Evolutionary conservation across 2,888 invertebrate species (phyloP).

Genomic region (Protula sp.): DNA sequence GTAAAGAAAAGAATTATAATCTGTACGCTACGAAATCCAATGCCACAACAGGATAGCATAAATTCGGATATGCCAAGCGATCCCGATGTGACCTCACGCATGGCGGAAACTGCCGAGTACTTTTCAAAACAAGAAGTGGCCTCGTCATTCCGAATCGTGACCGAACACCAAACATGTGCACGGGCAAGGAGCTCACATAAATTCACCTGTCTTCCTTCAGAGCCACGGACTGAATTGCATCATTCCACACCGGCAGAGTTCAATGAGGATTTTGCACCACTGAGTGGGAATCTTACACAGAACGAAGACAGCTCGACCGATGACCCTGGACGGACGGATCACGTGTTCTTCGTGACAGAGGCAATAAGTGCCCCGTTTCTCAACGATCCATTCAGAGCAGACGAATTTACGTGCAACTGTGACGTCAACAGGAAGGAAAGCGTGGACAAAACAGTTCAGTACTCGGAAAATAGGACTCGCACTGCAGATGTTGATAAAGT

Average conservation of each 20-base stretch:
- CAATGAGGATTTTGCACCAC: too few relatives aligned
- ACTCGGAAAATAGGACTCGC: too few relatives aligned
- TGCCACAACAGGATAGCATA: constrained; percentile 31
- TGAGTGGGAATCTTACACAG: not conserved
- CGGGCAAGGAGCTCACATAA: not conserved
- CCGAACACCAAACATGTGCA: constrained; percentile 3
- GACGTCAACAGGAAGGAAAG: too few relatives aligned
- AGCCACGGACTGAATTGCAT: not conserved
- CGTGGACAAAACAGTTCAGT: too few relatives aligned
- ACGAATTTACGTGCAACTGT: not conserved
- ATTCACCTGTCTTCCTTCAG: not conserved
- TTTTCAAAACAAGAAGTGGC: not conserved
- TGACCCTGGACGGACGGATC: not conserved
- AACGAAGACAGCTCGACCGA: not conserved
- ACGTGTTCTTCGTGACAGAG: constrained; percentile 18
- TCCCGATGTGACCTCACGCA: not conserved
- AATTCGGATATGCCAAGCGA: constrained; percentile 46
- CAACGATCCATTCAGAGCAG: constrained; percentile 6
- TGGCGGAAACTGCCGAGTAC: not conserved
- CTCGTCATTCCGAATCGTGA: constrained; percentile 17
- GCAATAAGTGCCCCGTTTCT: constrained; percentile 18
- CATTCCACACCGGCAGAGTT: not conserved
- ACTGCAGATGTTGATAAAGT: too few relatives aligned
- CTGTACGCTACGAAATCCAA: too few relatives aligned
- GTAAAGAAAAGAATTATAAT: too few relatives aligned